These are phyloP conservation scores for Fopius arisanus DNA, from an alignment of 1,140 invertebrate genomes.

Conservation along the genomic window DNA sequence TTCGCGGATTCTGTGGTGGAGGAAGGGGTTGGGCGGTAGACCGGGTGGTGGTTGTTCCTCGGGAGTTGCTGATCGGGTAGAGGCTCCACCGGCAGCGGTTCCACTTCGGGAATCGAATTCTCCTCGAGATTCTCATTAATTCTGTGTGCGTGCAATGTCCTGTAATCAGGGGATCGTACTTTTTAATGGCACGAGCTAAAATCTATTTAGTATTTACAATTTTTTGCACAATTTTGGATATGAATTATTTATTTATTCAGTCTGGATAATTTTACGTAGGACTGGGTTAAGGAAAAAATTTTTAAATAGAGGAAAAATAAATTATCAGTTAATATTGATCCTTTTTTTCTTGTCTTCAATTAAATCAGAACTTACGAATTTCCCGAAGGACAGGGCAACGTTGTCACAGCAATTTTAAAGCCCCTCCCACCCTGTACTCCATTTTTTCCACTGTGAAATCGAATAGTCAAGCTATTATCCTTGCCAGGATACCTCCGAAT, in stretches of 20 bases:
- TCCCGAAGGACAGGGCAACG: slow-evolving; percentile 46
- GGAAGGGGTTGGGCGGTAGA: slow-evolving; percentile 27
- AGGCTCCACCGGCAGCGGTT: background rate
- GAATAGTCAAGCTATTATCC: slow-evolving; percentile 58
- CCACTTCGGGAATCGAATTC: background rate
- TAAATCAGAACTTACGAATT: background rate
- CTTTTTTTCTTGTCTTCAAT: too few relatives aligned
- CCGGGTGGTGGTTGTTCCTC: slow-evolving; percentile 14
- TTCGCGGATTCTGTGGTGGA: background rate
- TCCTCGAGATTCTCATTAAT: background rate
- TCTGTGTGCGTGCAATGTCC: background rate
- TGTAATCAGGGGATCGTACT: background rate
- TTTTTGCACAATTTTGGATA: too few relatives aligned
- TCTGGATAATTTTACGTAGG: too few relatives aligned
- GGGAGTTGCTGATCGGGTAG: background rate
- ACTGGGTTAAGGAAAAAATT: too few relatives aligned
- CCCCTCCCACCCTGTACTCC: slow-evolving; percentile 44
- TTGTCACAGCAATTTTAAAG: slow-evolving; percentile 65
- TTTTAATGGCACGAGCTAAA: too few relatives aligned
- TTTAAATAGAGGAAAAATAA: too few relatives aligned
- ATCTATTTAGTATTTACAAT: too few relatives aligned
- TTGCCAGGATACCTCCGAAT: slow-evolving; percentile 61
- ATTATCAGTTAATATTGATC: too few relatives aligned
- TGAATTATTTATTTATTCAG: too few relatives aligned
- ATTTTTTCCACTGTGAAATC: slow-evolving; percentile 47